Evolutionary conservation across 2,888 invertebrate species (phyloP).

Genomic region (Shargacucullia verbasci): DNA sequence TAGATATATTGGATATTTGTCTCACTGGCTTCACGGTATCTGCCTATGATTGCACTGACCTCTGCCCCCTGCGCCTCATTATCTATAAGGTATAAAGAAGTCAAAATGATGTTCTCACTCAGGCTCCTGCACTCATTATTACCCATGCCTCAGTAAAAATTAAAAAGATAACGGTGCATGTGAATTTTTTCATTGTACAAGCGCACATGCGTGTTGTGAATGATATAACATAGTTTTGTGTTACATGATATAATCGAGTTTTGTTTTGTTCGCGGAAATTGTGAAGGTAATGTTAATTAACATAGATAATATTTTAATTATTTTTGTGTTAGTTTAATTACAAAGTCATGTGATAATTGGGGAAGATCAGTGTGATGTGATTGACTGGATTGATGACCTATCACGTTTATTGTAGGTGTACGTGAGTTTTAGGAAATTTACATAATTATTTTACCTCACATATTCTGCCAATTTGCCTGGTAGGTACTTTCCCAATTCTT

Average conservation of each 20-base stretch:
- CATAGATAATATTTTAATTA: slow-evolving; percentile 22
- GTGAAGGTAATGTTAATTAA: slow-evolving; percentile 48
- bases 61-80: slow-evolving; percentile 77
- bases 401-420: slow-evolving; percentile 5
- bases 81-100: slow-evolving; percentile 84
- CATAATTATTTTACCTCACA: background rate
- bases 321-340: slow-evolving; percentile 10
- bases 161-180: slow-evolving; percentile 55
- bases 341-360: too few species aligned
- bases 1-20: slow-evolving; percentile 77
- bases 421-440: slow-evolving; percentile 24
- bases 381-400: background rate
- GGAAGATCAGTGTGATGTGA: slow-evolving; percentile 13
- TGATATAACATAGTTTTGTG: slow-evolving; percentile 36
- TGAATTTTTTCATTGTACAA: slow-evolving; percentile 20
- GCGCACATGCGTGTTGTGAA: slow-evolving; percentile 37
- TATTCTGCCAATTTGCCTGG: too few species aligned
- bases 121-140: slow-evolving; percentile 66
- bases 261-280: slow-evolving; percentile 31
- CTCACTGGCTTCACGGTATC: slow-evolving; percentile 77
- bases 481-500: too few species aligned
- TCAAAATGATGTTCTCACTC: slow-evolving; percentile 79
- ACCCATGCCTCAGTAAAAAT: slow-evolving; percentile 61
- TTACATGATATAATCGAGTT: slow-evolving; percentile 20
- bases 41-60: slow-evolving; percentile 85